Percentiles rank a stretch among this genome's conserved stretches.
phyloP scores from a whole-genome alignment of 1,140 invertebrate species.

The Zelostemma sp. region DNA sequence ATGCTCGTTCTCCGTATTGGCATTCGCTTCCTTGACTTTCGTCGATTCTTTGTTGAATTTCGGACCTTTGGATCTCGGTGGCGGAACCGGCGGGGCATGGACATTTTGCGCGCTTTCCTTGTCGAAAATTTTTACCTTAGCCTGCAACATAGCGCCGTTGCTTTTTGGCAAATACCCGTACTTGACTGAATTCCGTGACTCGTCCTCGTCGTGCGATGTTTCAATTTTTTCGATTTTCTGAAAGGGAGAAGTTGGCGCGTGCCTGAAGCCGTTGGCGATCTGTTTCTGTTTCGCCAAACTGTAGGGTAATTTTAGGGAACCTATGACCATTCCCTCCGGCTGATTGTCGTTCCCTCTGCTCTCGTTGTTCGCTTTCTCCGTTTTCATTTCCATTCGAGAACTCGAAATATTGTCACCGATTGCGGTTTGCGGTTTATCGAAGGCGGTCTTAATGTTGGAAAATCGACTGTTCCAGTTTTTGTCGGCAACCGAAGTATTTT shows the following conservation, averaged over 20 bases:
- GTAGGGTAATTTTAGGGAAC: slow-evolving; percentile 33
- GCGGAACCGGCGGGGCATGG: slow-evolving; percentile 26
- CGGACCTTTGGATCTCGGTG: slow-evolving; percentile 35
- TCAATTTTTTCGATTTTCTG: slow-evolving; percentile 63
- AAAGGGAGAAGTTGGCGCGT: slow-evolving; percentile 64
- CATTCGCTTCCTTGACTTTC: not conserved
- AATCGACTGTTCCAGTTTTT: slow-evolving; percentile 84
- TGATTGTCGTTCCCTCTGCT: slow-evolving; percentile 4
- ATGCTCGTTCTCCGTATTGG: slow-evolving; percentile 12
- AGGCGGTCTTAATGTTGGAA: slow-evolving; percentile 87
- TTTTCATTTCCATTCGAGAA: slow-evolving; percentile 16
- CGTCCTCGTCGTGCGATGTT: slow-evolving; percentile 35
- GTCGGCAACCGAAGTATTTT: slow-evolving; percentile 54
- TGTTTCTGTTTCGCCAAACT: slow-evolving; percentile 27
- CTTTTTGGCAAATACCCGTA: slow-evolving; percentile 48
- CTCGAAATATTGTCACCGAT: not conserved
- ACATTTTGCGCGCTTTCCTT: slow-evolving; percentile 34
- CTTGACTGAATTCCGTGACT: slow-evolving; percentile 35
- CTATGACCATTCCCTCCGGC: slow-evolving; percentile 29
- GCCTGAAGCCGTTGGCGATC: slow-evolving; percentile 51
- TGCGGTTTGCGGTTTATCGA: slow-evolving; percentile 71
- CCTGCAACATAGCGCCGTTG: slow-evolving; percentile 49
- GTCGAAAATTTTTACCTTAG: slow-evolving; percentile 64
- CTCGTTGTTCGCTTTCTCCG: not conserved
- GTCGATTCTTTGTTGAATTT: slow-evolving; percentile 33